A percentile compares a stretch with the other conserved stretches of the same genome.
Conservation (phyloP, 2,888 invertebrate genomes). For the Papilio protenor region DNA sequence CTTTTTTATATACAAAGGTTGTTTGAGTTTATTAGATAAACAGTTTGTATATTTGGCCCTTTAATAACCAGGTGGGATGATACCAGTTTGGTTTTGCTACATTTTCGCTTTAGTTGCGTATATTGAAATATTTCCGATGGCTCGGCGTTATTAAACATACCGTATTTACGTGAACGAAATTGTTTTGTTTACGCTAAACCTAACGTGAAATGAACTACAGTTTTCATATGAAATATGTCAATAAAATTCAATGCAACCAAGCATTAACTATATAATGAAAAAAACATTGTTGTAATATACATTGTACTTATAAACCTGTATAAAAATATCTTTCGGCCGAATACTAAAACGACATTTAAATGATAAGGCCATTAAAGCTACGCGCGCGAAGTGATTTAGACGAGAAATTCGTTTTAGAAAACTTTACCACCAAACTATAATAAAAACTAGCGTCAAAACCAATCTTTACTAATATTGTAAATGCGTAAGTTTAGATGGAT, state of each 20-base stretch:
- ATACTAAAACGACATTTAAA: too few relatives aligned
- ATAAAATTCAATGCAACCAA: neutral
- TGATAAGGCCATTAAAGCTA: too few relatives aligned
- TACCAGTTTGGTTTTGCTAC: neutral
- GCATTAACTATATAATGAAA: too few relatives aligned
- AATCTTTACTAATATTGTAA: too few relatives aligned
- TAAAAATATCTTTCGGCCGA: too few relatives aligned
- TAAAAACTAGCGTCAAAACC: too few relatives aligned
- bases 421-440: too few relatives aligned
- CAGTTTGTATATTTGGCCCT: neutral
- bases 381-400: too few relatives aligned
- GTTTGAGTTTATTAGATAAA: neutral
- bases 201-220: neutral
- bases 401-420: too few relatives aligned
- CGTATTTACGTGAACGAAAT: neutral
- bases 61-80: neutral
- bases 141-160: slow-evolving; percentile 1
- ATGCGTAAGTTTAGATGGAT: too few relatives aligned
- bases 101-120: neutral
- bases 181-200: neutral
- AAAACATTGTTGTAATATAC: too few relatives aligned
- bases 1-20: neutral
- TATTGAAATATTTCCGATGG: slow-evolving; percentile 7
- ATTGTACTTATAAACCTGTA: too few relatives aligned
- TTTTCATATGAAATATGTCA: neutral